Evolutionary conservation across 2,113 vertebrate genomes (phyloP), one percentile per base, ranked within the genome.

Genomic region (Actenoides hombroni): DNA sequence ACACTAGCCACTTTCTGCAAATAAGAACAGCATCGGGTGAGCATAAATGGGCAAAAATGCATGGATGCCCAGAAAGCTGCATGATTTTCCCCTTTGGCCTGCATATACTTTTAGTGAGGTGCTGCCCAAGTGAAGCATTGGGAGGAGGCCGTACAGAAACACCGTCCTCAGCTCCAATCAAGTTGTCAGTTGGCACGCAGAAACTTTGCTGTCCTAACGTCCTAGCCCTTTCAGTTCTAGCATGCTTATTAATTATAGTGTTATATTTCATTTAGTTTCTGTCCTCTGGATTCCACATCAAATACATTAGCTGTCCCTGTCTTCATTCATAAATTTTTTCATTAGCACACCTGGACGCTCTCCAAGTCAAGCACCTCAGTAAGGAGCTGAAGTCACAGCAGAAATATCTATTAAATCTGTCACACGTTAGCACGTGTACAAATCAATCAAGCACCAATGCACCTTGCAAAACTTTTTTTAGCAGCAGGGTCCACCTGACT

Each of bases 381-480:
- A 44, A 96, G 91, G 67, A 92, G 87, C 83, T 96, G 75, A 88
- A 95, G 92, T 95, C 91, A 90, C 95, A 92, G 97, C 95, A 97
- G 92, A 91, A 96, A 97, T 89, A 94, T 67, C 94, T 92, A 97
- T 97, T 97, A 97, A 96, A 88, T 67, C 83, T 69, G 60, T 95
- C 97, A 96, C 56, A 68, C 23, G 70, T 75, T 75, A 90, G 76
- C 94, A 95, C 15, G 42, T 21, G 46, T 48, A 97, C 91, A 97
- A 97, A 98, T 97, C 97, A 98, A 91, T 97, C 86, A 86, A 83
- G 71, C 48, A 81, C 86, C 86, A 75, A 78, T 26, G 68, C 40
- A 23, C 70, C 94, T 97, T 96, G 96, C 93, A 83, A 96, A 95
- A 5, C 35, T 46, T 78, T 51, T 95, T 92, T 94, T 91, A 93